Base-by-base conservation (phyloP, 2,113 vertebrate genomes). In the Pteruthius melanotis region DNA sequence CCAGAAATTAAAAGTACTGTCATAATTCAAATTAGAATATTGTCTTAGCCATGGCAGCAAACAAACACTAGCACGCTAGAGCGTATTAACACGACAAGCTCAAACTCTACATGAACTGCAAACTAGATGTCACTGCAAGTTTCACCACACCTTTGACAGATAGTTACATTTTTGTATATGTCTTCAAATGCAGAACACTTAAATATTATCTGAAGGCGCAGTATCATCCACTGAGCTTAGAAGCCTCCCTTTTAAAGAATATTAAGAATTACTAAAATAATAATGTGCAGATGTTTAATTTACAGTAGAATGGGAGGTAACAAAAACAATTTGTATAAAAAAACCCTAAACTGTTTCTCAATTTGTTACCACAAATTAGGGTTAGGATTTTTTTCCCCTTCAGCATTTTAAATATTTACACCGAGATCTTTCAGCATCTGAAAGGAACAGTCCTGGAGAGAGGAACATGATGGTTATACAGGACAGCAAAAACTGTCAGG, bases 381-480 rank as follows among this genome's bases (percentile, higher is more conserved):
- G 7, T 42, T 18, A 9, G 13, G 5, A 2, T 0, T 11, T 54
- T 54, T 60, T 61, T 45, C 40, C 14, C 27, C 26, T 66, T 59
- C 28, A 77, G 39, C 27, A 57, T 33, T 39, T 52, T 17, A 59
- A 89, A 47, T 75, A 86, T 21, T 70, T 76, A 80, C 5, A 60
- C 4, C 10, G 59, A 78, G 5, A 3, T 33, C 30, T 84, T 66
- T 26, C 23, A 74, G 33, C 12, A 86, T 17, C 15, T 18, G 30
- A 65, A 76, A 70, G 15, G 7, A 88, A 60, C 10, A 77, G 37
- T 28, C 9, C 16, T 65, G 31, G 28, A 93, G n/a, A 65, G 4
- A 44, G 2, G 91, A 70, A 61, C 20, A 44, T 0, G 5, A 71
- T 0, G 0, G 27, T 30, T 52, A 85, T 6, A 49, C 7, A 83